A percentile compares a stretch with the other conserved stretches of the same genome.
phyloP scores from a whole-genome alignment of 2,888 invertebrate genomes.

The Odontomyia ornata region DNA sequence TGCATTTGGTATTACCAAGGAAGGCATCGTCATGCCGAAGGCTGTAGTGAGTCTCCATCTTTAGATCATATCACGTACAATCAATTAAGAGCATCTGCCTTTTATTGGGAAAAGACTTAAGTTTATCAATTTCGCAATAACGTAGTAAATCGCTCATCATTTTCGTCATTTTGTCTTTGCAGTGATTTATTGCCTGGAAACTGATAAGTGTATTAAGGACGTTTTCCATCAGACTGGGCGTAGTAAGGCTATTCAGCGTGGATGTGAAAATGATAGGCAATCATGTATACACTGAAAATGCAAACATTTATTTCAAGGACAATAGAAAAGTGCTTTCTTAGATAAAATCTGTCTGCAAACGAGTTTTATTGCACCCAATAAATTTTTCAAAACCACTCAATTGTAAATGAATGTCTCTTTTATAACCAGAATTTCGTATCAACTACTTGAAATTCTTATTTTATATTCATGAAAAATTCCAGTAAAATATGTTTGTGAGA shows the following conservation, averaged over 20 bases:
- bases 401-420: too few species aligned
- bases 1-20: not conserved
- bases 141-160: not conserved
- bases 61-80: not conserved
- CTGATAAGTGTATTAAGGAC: not conserved
- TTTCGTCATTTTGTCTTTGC: not conserved
- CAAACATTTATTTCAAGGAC: too few species aligned
- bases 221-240: not conserved
- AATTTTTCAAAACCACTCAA: too few species aligned
- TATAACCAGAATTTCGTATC: too few species aligned
- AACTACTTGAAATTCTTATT: too few species aligned
- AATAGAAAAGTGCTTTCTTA: too few species aligned
- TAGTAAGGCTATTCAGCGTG: not conserved
- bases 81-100: conserved; percentile 11
- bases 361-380: too few species aligned
- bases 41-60: too few species aligned
- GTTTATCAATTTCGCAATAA: not conserved
- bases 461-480: too few species aligned
- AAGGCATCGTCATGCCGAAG: not conserved
- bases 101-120: conserved; percentile 6
- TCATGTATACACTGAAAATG: too few species aligned
- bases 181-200: conserved; percentile 5
- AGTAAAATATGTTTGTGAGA: too few species aligned
- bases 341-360: too few species aligned
- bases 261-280: not conserved